Percentiles rank a stretch among this genome's conserved stretches.
Evolutionary conservation across 37 sponge, comb jelly and placozoan species (phyloP).

Genomic region (Cliona cf. orientalis): DNA sequence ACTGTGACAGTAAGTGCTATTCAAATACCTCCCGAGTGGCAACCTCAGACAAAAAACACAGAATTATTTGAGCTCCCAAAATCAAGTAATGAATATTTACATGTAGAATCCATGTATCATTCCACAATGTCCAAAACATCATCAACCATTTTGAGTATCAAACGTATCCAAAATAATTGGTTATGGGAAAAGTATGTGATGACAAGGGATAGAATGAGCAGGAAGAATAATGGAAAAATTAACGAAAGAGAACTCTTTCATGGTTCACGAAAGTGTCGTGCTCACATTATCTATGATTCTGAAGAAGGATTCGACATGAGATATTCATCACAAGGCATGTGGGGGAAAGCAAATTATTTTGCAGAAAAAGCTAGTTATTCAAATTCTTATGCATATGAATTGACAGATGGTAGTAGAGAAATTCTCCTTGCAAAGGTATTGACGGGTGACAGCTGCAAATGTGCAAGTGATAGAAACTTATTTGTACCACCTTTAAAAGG

Average conservation of each 20-base stretch:
- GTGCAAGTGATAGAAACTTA: conserved; percentile 33
- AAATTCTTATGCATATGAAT: conserved; percentile 46
- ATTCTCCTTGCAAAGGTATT: conserved; percentile 79
- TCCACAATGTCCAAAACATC: conserved; percentile 27
- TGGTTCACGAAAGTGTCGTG: conserved; percentile 50
- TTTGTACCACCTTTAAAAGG: conserved; percentile 79
- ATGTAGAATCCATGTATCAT: conserved; percentile 13
- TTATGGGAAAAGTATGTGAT: conserved; percentile 62
- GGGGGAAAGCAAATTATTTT: conserved; percentile 84
- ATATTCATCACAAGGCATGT: conserved; percentile 50
- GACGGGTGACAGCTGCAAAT: conserved; percentile 72
- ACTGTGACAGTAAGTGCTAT: not conserved
- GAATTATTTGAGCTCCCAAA: not conserved
- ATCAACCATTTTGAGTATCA: conserved; percentile 19
- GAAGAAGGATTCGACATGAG: conserved; percentile 82
- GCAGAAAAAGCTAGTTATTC: conserved; percentile 85
- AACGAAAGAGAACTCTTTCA: conserved; percentile 73
- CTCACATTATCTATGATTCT: conserved; percentile 46
- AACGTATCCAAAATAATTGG: conserved; percentile 83
- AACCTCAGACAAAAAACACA: conserved; percentile 6
- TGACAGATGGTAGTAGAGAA: conserved; percentile 30
- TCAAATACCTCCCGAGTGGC: conserved; percentile 30
- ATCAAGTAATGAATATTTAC: not conserved
- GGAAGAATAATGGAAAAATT: conserved; percentile 34
- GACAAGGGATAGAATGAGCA: conserved; percentile 27